Evolutionary conservation across 92 coral and sea anemone species (phyloP).

Genomic region (Zoanthus sociatus): DNA sequence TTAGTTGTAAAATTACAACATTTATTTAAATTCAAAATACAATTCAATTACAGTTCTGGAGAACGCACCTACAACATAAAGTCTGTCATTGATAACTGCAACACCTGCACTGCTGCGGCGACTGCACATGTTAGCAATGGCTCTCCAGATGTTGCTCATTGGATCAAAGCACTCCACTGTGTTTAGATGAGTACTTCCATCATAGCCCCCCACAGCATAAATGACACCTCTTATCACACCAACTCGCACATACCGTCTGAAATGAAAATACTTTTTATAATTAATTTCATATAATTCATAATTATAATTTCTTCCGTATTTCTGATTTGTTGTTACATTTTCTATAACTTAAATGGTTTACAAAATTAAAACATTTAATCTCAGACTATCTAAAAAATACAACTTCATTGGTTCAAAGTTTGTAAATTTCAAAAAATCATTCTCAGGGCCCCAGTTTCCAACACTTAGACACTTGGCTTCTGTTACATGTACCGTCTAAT

Average conservation of each 20-base stretch:
- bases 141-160: conserved; percentile 70
- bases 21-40: not conserved
- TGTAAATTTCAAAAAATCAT: too few relatives aligned
- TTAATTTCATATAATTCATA: not conserved
- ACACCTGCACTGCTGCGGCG: conserved; percentile 94
- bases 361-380: too few relatives aligned
- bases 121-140: conserved; percentile 90
- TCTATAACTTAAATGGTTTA: too few relatives aligned
- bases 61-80: conserved; percentile 84
- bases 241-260: conserved; percentile 88
- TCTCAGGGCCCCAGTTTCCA: too few relatives aligned
- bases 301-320: not conserved
- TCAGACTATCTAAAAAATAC: too few relatives aligned
- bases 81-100: conserved; percentile 77
- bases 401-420: too few relatives aligned
- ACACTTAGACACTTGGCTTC: too few relatives aligned
- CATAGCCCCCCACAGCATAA: conserved; percentile 92
- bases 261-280: not conserved
- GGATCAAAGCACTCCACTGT: conserved; percentile 90
- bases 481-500: too few relatives aligned
- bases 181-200: conserved; percentile 88
- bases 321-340: too few relatives aligned
- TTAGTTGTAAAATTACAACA: not conserved
- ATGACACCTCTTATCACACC: conserved; percentile 80
- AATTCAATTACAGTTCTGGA: not conserved